These are phyloP conservation scores for Euspilapteryx auroguttella DNA, from an alignment of 2,888 invertebrate species.

Conservation along the genomic window DNA sequence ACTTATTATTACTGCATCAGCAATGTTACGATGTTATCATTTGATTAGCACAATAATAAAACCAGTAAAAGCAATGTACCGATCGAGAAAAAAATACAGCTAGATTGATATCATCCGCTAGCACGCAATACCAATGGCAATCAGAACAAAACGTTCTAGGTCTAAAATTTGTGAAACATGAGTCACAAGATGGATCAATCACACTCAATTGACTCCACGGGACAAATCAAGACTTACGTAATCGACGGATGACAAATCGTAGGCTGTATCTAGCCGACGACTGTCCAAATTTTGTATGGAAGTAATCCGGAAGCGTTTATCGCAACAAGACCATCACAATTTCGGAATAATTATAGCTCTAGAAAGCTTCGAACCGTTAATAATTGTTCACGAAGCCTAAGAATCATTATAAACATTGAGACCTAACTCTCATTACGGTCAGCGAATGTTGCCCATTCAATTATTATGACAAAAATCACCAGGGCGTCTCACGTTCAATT, in stretches of 20 bases:
- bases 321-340: background rate
- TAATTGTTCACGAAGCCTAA: no score
- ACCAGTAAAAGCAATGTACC: no score
- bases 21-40: no score
- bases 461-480: slow-evolving; percentile 19
- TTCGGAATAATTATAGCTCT: background rate
- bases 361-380: slow-evolving; percentile 1
- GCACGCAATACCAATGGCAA: no score
- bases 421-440: slow-evolving; percentile 5
- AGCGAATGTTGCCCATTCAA: slow-evolving; percentile 17
- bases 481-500: slow-evolving; percentile 14
- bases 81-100: no score
- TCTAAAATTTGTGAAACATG: slow-evolving; percentile 4
- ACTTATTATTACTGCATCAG: slow-evolving; percentile 4
- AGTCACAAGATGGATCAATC: slow-evolving; percentile 29
- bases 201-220: slow-evolving; percentile 25
- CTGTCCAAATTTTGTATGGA: slow-evolving; percentile 1
- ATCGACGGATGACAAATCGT: slow-evolving; percentile 27
- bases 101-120: no score
- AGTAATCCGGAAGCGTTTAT: background rate
- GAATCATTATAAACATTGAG: slow-evolving; percentile 3
- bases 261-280: slow-evolving; percentile 14
- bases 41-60: no score
- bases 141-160: slow-evolving; percentile 5
- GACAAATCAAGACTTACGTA: slow-evolving; percentile 19